Conservation (phyloP, 2,797 vertebrate genomes). For the Acridotheres tristis region DNA sequence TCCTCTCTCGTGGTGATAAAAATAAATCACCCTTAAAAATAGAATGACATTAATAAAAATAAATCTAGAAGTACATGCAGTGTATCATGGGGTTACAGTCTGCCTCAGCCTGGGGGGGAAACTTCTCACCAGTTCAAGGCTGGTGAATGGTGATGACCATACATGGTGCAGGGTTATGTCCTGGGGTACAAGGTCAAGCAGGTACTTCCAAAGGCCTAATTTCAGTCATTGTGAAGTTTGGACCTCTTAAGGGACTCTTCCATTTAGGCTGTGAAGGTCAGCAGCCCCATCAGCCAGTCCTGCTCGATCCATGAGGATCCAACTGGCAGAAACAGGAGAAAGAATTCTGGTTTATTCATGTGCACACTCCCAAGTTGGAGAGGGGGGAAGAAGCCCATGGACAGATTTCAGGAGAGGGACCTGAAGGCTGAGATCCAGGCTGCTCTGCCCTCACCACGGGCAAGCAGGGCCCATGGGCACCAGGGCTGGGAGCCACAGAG, state of each 20-base stretch:
- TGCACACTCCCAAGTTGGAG: neutral
- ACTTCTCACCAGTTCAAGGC: neutral
- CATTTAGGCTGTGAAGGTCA: neutral
- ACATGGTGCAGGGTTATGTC: neutral
- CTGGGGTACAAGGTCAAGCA: neutral
- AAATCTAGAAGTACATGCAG: slow-evolving; percentile 32
- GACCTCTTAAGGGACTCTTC: neutral
- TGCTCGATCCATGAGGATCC: fast-evolving
- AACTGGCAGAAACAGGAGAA: neutral
- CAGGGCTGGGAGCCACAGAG: neutral
- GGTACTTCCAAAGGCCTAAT: neutral
- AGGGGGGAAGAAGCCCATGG: fast-evolving
- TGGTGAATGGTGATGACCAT: neutral
- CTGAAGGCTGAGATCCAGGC: neutral
- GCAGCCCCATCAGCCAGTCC: too few relatives aligned
- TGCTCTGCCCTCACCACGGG: neutral
- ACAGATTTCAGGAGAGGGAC: neutral
- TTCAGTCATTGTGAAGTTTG: neutral
- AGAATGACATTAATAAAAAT: slow-evolving; percentile 62
- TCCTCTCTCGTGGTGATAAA: slow-evolving; percentile 37
- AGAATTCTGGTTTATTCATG: neutral
- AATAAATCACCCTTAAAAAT: slow-evolving; percentile 67
- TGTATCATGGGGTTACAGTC: neutral
- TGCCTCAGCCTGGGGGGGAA: neutral
- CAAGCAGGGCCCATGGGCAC: neutral